A percentile compares a stretch with the other conserved stretches of the same genome.
Evolutionary conservation across 2,888 invertebrate species (phyloP).

Genomic region (Leucophora obtusa): DNA sequence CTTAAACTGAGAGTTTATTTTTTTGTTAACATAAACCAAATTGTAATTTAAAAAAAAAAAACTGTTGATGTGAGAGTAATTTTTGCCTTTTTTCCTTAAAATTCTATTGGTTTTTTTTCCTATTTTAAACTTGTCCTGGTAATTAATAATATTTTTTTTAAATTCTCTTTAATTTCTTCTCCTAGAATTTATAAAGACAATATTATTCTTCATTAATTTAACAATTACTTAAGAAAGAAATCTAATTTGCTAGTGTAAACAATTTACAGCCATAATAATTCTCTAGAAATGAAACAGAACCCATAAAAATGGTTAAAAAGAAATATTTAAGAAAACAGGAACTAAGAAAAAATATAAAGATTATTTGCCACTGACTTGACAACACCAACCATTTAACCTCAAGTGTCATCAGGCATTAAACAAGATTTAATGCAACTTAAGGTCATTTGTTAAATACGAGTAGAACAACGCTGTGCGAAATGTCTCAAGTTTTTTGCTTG

Average conservation of each 20-base stretch:
- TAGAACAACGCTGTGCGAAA: slow-evolving; percentile 33
- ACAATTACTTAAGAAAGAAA: background rate
- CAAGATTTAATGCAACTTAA: slow-evolving; percentile 61
- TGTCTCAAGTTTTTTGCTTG: slow-evolving; percentile 19
- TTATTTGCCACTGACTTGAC: slow-evolving; percentile 56
- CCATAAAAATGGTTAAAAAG: background rate
- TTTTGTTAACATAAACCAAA: too few species aligned
- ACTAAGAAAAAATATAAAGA: slow-evolving; percentile 26
- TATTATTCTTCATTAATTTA: background rate
- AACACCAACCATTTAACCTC: slow-evolving; percentile 57
- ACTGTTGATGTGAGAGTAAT: too few species aligned
- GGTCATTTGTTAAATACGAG: slow-evolving; percentile 59
- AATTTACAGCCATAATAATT: background rate
- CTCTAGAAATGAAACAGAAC: background rate
- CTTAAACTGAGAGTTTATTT: too few species aligned
- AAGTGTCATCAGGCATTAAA: slow-evolving; percentile 54
- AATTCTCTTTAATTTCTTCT: too few species aligned
- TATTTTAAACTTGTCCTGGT: too few species aligned
- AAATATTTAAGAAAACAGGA: slow-evolving; percentile 8
- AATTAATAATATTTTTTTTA: too few species aligned
- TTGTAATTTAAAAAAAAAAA: too few species aligned
- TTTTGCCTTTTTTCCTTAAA: too few species aligned
- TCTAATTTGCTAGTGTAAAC: slow-evolving; percentile 3
- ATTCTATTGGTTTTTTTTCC: too few species aligned
- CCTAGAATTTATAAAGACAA: background rate